Conservation (phyloP, 2,113 vertebrate genomes). For the Pygoscelis adeliae region DNA sequence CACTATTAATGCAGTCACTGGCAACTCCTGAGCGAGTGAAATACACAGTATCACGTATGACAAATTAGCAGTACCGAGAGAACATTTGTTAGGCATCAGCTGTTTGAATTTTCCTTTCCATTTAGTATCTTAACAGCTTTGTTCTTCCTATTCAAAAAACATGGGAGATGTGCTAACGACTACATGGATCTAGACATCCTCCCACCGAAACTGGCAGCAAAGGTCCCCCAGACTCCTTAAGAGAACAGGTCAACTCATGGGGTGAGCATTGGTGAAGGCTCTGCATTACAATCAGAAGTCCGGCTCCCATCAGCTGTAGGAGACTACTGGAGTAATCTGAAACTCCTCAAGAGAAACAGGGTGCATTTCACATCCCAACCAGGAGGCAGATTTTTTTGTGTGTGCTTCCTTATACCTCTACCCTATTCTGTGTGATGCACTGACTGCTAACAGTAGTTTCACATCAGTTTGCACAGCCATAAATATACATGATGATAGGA, state of each 20-base stretch:
- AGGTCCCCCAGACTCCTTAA: not conserved
- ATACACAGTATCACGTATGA: not conserved
- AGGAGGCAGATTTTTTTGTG: not conserved
- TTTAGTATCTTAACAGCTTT: not conserved
- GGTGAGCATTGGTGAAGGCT: not conserved
- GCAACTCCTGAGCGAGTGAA: not conserved
- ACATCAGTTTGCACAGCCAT: not conserved
- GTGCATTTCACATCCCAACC: not conserved
- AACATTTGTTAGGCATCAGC: not conserved
- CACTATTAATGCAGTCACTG: not conserved
- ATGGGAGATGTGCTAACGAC: not conserved
- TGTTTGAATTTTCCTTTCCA: not conserved
- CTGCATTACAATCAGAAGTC: not conserved
- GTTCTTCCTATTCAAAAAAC: not conserved
- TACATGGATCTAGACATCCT: not conserved
- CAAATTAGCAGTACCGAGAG: not conserved
- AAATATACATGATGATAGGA: not conserved
- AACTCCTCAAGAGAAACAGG: not conserved
- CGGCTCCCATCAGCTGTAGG: not conserved
- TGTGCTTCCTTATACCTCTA: not conserved
- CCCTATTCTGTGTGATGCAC: not conserved
- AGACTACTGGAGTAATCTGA: not conserved
- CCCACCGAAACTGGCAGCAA: rapidly evolving
- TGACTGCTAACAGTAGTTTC: not conserved
- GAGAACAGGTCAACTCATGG: not conserved